Evolutionary conservation across 2,888 invertebrate genomes (phyloP).

Genomic region (Acleris cristana): DNA sequence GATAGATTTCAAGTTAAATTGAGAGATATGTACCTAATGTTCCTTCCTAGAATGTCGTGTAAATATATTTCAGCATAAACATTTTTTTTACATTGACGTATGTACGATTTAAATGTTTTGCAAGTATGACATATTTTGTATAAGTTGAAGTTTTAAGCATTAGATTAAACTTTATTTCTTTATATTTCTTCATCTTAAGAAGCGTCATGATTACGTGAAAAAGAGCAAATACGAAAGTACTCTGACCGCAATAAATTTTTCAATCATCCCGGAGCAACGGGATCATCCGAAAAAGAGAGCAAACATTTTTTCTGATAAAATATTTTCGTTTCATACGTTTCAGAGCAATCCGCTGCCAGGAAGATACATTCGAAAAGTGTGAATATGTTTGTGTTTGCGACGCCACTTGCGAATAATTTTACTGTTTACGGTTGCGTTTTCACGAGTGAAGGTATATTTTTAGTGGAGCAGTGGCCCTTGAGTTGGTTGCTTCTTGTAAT

Average conservation of each 20-base stretch:
- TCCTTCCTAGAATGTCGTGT: background rate
- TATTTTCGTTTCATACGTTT: constrained; percentile 43
- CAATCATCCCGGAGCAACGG: constrained; percentile 48
- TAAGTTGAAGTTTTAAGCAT: background rate
- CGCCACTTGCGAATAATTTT: constrained; percentile 17
- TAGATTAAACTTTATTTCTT: background rate
- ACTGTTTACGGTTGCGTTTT: background rate
- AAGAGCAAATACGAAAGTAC: constrained; percentile 45
- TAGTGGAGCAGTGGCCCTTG: constrained; percentile 41
- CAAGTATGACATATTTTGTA: background rate
- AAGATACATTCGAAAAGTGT: constrained; percentile 12
- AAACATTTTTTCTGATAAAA: constrained; percentile 45
- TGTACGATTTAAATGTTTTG: background rate
- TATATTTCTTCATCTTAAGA: constrained; percentile 25
- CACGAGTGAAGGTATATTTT: constrained; percentile 10
- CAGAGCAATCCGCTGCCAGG: constrained; percentile 23
- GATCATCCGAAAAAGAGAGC: constrained; percentile 42
- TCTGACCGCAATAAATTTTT: constrained; percentile 53
- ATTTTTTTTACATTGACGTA: background rate
- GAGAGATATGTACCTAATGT: no score
- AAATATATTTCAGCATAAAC: no score
- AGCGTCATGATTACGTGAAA: constrained; percentile 44
- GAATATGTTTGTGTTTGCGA: constrained; percentile 25
- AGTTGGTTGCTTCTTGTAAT: constrained; percentile 69
- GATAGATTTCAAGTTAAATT: background rate